Percentiles rank a stretch among this genome's conserved stretches.
Evolutionary conservation across 2,888 invertebrate species (phyloP).

Genomic region (Tetragonula carbonaria): DNA sequence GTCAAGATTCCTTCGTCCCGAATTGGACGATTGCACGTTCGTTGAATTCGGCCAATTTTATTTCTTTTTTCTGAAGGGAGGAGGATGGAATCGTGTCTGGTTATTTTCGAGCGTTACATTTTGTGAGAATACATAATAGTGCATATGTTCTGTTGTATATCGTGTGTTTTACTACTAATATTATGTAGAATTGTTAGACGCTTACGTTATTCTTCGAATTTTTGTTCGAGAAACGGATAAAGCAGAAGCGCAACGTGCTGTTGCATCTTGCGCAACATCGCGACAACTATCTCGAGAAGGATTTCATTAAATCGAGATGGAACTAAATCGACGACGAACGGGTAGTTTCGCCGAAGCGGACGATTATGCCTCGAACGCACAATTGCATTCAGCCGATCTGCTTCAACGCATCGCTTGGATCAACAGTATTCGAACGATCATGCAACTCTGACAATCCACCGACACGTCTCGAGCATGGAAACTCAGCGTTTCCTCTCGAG

Average conservation of each 20-base stretch:
- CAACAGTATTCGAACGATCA: neutral
- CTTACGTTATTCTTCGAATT: no score
- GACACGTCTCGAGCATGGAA: neutral
- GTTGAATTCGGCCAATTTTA: constrained; percentile 3
- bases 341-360: neutral
- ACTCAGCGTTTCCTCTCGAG: constrained; percentile 4
- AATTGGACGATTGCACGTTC: neutral
- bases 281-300: no score
- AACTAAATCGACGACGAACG: neutral
- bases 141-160: no score
- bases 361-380: neutral
- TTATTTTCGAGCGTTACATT: neutral
- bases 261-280: no score
- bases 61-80: neutral
- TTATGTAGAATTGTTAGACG: no score
- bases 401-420: neutral
- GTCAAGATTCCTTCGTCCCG: neutral
- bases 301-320: neutral
- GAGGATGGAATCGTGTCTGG: neutral
- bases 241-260: no score
- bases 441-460: neutral
- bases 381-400: neutral
- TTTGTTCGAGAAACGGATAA: no score
- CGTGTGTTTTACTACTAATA: no score
- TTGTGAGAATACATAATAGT: neutral